phyloP scores from a whole-genome alignment of 2,888 invertebrate species.

The Dicycla oo region DNA sequence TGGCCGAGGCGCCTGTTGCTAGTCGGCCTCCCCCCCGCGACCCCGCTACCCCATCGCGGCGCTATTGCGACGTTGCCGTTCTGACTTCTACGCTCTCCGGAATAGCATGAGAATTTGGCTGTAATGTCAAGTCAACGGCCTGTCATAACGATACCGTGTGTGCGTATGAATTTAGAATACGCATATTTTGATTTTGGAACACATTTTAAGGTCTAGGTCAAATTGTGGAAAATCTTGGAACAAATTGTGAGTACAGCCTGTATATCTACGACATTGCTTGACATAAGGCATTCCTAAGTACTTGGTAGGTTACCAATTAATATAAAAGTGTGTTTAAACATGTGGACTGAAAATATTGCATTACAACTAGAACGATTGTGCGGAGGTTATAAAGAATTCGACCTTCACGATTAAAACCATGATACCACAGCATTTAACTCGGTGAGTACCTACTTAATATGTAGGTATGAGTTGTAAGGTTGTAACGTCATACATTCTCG shows the following conservation, averaged over 20 bases:
- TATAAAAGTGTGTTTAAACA: slow-evolving; percentile 46
- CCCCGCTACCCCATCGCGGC: slow-evolving; percentile 63
- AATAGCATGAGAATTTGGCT: slow-evolving; percentile 77
- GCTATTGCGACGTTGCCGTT: slow-evolving; percentile 85
- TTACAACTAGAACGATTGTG: slow-evolving; percentile 46
- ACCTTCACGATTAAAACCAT: slow-evolving; percentile 66
- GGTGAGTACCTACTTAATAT: slow-evolving; percentile 1
- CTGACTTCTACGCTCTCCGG: slow-evolving; percentile 72
- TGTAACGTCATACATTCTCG: slow-evolving; percentile 19
- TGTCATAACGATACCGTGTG: slow-evolving; percentile 66
- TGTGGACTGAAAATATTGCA: slow-evolving; percentile 50
- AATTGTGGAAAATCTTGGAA: background rate
- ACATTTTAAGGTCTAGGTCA: slow-evolving; percentile 19
- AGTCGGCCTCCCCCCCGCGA: slow-evolving; percentile 71
- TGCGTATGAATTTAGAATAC: slow-evolving; percentile 52
- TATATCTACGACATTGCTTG: slow-evolving; percentile 8
- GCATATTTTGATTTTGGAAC: slow-evolving; percentile 26
- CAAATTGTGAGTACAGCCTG: background rate
- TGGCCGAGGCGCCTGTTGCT: slow-evolving; percentile 88
- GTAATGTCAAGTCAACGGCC: slow-evolving; percentile 74
- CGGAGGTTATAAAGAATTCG: slow-evolving; percentile 65
- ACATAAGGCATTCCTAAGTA: background rate
- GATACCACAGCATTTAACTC: slow-evolving; percentile 39
- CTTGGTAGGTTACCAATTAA: slow-evolving; percentile 21
- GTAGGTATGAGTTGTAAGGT: slow-evolving; percentile 22